Conservation (phyloP, 2,113 vertebrate genomes). For the Stigmatopora argus region DNA sequence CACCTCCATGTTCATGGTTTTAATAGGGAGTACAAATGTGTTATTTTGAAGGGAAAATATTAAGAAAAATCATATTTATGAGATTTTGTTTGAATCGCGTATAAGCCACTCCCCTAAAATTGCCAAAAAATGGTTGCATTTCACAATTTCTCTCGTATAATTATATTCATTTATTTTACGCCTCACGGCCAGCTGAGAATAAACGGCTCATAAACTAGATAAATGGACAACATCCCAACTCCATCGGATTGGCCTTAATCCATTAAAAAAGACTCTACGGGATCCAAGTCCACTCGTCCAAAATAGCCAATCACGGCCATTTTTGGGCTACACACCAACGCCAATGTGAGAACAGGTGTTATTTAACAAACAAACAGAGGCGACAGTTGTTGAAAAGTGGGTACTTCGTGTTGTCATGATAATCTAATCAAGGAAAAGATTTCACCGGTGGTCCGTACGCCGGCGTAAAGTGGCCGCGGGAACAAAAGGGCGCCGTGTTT, state of each 20-base stretch:
- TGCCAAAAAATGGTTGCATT: too few species aligned
- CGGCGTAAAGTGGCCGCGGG: conserved; percentile 55
- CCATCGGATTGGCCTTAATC: conserved; percentile 14
- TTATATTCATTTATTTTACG: too few species aligned
- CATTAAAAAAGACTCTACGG: conserved; percentile 67
- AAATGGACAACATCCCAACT: too few species aligned
- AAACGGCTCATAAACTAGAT: too few species aligned
- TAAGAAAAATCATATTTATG: too few species aligned
- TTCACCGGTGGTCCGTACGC: conserved; percentile 45
- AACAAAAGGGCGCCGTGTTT: conserved; percentile 61
- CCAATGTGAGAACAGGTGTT: conserved; percentile 22
- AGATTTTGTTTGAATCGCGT: too few species aligned
- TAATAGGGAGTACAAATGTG: too few species aligned
- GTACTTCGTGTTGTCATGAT: conserved; percentile 51
- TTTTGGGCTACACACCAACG: conserved; percentile 32
- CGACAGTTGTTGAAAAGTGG: conserved; percentile 32
- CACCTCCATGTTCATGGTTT: too few species aligned
- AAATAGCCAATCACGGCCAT: conserved; percentile 32
- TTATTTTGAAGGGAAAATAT: too few species aligned
- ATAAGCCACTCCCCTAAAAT: too few species aligned
- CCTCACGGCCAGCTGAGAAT: too few species aligned
- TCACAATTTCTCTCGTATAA: too few species aligned
- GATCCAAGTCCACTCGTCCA: background rate
- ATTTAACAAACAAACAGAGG: conserved; percentile 29
- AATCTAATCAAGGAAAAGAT: conserved; percentile 58